phyloP scores from a whole-genome alignment of 2,113 vertebrate genomes.

The Xyliphius kryptos region DNA sequence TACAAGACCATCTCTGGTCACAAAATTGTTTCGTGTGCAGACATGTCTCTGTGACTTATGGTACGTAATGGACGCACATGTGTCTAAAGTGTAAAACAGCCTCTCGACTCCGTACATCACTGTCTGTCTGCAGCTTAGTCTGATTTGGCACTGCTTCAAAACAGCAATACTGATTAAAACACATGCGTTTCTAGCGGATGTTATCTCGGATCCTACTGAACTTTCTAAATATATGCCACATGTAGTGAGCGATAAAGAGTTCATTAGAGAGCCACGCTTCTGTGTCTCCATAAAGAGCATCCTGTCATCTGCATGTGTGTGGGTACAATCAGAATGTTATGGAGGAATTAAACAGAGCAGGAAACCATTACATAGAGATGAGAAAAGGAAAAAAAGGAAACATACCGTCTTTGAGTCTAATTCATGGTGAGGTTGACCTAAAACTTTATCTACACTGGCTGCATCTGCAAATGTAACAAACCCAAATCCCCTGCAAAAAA shows the following conservation, averaged over 20 bases:
- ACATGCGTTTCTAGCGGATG: too few relatives aligned
- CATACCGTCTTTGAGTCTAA: conserved; percentile 91
- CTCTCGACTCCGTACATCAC: conserved; percentile 12
- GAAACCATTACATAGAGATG: too few relatives aligned
- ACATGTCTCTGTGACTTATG: neutral
- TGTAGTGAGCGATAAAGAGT: too few relatives aligned
- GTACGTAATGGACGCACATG: neutral
- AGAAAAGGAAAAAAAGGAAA: conserved; percentile 44
- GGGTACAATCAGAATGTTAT: too few relatives aligned
- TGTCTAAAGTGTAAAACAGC: conserved; percentile 14
- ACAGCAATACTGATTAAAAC: conserved; percentile 14
- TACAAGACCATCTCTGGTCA: too few relatives aligned
- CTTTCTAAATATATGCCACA: too few relatives aligned
- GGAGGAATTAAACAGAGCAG: conserved; percentile 13
- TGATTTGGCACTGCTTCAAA: conserved; percentile 19
- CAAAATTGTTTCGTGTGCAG: conserved; percentile 1
- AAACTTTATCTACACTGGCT: conserved; percentile 86
- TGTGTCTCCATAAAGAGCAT: too few relatives aligned
- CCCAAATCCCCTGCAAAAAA: conserved; percentile 78
- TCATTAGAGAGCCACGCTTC: conserved; percentile 34
- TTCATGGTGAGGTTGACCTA: too few relatives aligned
- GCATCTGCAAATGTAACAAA: conserved; percentile 85
- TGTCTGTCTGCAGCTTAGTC: conserved; percentile 15
- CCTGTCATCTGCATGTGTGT: conserved; percentile 28
- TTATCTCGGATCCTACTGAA: too few relatives aligned